Percentiles rank a stretch among this genome's conserved stretches.
phyloP scores from a whole-genome alignment of 2,113 vertebrate species.

The Prunella fulvescens region DNA sequence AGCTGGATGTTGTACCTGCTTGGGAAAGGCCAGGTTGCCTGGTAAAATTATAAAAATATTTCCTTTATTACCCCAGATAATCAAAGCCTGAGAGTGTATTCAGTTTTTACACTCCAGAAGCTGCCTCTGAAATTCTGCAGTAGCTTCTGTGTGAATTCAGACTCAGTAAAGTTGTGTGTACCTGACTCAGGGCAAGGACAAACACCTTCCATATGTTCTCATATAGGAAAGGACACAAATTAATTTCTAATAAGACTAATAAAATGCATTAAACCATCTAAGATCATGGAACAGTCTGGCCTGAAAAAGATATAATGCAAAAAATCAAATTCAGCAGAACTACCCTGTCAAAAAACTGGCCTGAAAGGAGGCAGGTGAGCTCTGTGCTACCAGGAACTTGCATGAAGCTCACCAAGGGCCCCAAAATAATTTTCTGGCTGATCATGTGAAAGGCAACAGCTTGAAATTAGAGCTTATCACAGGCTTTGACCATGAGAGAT shows the following conservation, averaged over 20 bases:
- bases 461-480: neutral
- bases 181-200: neutral
- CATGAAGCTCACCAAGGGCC: neutral
- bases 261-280: neutral
- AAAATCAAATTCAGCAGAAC: neutral
- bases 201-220: neutral
- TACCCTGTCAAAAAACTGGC: neutral
- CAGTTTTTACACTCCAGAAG: neutral
- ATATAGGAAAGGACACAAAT: neutral
- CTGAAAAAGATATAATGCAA: neutral
- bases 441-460: neutral
- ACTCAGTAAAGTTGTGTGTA: neutral
- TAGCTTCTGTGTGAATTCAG: neutral
- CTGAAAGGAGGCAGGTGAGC: neutral
- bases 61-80: neutral
- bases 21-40: neutral
- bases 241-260: neutral
- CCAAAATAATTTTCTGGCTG: neutral
- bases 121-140: neutral
- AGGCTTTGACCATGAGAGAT: neutral
- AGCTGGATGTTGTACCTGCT: neutral
- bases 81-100: neutral
- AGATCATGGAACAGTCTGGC: neutral
- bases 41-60: neutral
- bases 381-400: neutral